phyloP scores from a whole-genome alignment of 2,797 vertebrate genomes.

The Pyrocephalus nanus region DNA sequence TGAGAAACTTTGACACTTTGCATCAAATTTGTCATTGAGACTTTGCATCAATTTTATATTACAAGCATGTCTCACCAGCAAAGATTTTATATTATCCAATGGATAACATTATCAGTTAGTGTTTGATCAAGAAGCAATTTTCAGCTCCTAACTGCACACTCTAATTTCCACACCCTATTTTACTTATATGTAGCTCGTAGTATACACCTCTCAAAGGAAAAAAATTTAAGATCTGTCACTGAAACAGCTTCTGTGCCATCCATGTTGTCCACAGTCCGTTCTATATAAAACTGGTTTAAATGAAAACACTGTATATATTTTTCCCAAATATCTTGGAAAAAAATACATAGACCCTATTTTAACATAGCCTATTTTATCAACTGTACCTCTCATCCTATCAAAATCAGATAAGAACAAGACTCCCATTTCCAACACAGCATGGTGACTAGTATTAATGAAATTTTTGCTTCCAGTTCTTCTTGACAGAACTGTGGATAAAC shows the following conservation, averaged over 20 bases:
- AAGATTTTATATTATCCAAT: background rate
- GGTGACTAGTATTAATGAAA: background rate
- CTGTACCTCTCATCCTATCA: background rate
- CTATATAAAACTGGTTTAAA: background rate
- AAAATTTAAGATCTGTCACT: background rate
- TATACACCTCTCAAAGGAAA: background rate
- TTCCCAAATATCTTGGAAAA: background rate
- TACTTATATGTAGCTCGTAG: background rate
- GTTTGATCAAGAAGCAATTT: background rate
- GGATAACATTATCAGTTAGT: background rate
- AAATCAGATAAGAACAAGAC: background rate
- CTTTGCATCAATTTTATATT: background rate
- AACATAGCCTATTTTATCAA: background rate
- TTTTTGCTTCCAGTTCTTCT: background rate
- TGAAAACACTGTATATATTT: background rate
- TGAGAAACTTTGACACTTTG: background rate
- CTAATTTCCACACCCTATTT: background rate
- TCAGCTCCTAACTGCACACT: background rate
- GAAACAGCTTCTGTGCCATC: background rate
- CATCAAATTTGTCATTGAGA: too few species aligned
- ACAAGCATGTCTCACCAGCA: background rate
- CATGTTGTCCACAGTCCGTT: background rate
- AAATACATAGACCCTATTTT: background rate
- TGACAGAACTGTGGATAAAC: background rate
- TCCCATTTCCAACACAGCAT: background rate